Evolutionary conservation across 1,140 invertebrate species (phyloP), one percentile per base, ranked within the genome.

Genomic region (Platyscapa corneri): DNA sequence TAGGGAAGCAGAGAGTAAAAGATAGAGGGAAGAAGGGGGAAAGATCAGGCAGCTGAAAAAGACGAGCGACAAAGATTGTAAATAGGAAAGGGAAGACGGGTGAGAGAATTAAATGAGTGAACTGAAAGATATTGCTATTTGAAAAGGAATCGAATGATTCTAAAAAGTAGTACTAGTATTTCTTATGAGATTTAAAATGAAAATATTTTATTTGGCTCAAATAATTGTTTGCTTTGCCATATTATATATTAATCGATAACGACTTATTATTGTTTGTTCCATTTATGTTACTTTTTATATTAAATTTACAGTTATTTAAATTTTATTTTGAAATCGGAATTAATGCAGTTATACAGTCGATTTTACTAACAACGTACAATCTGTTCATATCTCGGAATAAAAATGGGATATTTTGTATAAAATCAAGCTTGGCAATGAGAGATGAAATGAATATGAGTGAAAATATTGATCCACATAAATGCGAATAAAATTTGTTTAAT

Each of bases 31-130:
- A 34, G 23, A 20, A 77, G 37, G 60, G 1, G 39, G 23, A n/a
- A 5, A 74, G 37, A 42, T 42, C 39, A 23, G 37, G 8, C 70
- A 6, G 37, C 42, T 74, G 37, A 74, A 74, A 74, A 39, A 46
- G 30, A 16, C 64, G 64, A 70, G 18, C 12, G 20, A 74, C 37
- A 16, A n/a, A 74, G 37, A 42, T 37, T 18, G 56, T 27, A 60
- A 60, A 53, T 53, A 72, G 3, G 46, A 74, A 37, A 39, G 42
- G n/a, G 64, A 3, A 23, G 30, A 42, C 42, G 27, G 74, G 53
- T 8, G 56, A 78, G 42, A 72, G 64, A 80, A 84, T 78, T 34
- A 70, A 78, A 84, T 42, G 64, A 84, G 30, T 18, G 60, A 72
- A 27, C 70, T 49, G 32, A 34, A 46, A 64, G 60, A 77, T 70